Percentiles rank a stretch among this genome's conserved stretches.
Evolutionary conservation across 92 coral and sea anemone species (phyloP).

Genomic region (Parazoanthus atlanticus): DNA sequence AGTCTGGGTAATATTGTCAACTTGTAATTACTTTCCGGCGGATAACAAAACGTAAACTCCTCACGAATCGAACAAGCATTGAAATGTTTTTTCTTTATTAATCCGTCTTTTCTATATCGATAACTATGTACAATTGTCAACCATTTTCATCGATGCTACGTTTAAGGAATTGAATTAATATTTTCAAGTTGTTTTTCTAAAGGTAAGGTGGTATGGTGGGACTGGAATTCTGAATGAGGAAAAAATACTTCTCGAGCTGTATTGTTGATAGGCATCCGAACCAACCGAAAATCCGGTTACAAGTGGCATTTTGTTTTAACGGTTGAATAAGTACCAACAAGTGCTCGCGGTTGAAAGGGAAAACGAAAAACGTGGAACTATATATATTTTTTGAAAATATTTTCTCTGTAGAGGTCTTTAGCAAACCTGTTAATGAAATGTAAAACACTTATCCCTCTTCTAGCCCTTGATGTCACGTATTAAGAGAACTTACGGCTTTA

Average conservation of each 20-base stretch:
- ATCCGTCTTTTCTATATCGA: neutral
- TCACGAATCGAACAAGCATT: constrained; percentile 17
- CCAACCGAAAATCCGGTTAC: constrained; percentile 22
- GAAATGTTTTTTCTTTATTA: neutral
- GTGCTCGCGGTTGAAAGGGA: neutral
- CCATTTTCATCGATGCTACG: neutral
- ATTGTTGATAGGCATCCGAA: constrained; percentile 9
- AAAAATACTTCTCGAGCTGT: constrained; percentile 23
- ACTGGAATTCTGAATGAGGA: constrained; percentile 37
- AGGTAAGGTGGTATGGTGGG: neutral
- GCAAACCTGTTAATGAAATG: constrained; percentile 1
- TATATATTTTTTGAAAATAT: neutral
- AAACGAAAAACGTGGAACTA: neutral
- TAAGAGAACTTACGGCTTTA: neutral
- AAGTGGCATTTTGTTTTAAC: constrained; percentile 10
- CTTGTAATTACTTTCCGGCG: constrained; percentile 64
- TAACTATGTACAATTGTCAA: neutral
- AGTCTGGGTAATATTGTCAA: constrained; percentile 63
- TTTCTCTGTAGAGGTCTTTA: neutral
- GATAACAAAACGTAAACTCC: constrained; percentile 48
- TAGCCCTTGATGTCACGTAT: neutral
- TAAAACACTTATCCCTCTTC: neutral
- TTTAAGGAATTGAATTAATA: neutral
- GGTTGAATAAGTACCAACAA: neutral
- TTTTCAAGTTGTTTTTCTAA: neutral